Base-by-base conservation (phyloP, 53 echinoderm and acorn worm genomes). In the Echinarachnius parma region DNA sequence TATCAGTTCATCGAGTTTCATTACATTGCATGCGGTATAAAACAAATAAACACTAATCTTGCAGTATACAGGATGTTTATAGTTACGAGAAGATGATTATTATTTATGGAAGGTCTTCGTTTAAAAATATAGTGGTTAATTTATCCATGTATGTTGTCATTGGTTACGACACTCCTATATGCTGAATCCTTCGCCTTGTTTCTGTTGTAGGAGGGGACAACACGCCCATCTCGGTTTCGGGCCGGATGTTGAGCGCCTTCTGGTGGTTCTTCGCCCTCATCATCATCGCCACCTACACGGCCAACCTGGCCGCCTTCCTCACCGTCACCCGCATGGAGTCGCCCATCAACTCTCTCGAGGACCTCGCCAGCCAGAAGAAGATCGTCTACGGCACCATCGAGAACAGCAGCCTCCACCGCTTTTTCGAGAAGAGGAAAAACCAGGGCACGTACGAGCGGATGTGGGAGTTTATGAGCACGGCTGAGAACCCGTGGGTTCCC, bases 241-340 rank as follows among this genome's bases (percentile, higher is more conserved):
- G 98, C 24, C 64, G 98, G 20, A 92, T 92, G 30, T 76, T 98
- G 60, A 98, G 98, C 63, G 98, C 98, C 1, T 91, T 91, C 81
- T 98, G 98, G 98, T 98, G 98, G 98, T 91, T 98, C 75, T 98
- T 98, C 48, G 92, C 98, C 20, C 82, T 98, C 30, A 98, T 98
- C 34, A 87, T 98, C 42, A 98, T 88, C 16, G 98, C 98, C 3
- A 98, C 98, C 20, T 98, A 98, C 60, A 98, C 98, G 13, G 98
- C 98, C 25, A 98, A 98, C 78, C 77, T 98, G 4, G 98, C 98
- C 45, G 98, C 98, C 37, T 98, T 98, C 80, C 80, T 98, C 34
- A 98, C 98, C 15, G 98, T 98, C 21, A 92, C 92, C 22, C 81
- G 98, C 46, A 98, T 98, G 98, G 91, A 85, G 48, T 91, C 91